Conservation (phyloP, 2,797 vertebrate species). For the Manis pentadactyla region DNA sequence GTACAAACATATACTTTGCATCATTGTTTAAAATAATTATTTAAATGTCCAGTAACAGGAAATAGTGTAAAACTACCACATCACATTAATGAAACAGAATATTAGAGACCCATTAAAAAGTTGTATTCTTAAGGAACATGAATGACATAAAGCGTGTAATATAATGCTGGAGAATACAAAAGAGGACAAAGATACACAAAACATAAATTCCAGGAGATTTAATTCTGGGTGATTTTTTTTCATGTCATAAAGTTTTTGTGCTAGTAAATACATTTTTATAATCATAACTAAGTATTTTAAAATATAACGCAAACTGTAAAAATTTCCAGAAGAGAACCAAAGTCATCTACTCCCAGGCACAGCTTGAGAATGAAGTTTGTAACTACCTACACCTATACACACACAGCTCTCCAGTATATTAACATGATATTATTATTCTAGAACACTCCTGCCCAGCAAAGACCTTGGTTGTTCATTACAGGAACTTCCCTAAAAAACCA, state of each 20-base stretch:
- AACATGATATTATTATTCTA: not conserved
- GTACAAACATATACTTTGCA: not conserved
- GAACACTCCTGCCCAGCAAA: not conserved
- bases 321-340: slow-evolving; percentile 10
- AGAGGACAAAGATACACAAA: not conserved
- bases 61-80: not conserved
- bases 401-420: not conserved
- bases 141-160: not conserved
- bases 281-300: not conserved
- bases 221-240: slow-evolving; percentile 11
- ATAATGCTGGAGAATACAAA: not conserved
- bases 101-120: not conserved
- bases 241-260: not conserved
- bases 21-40: not conserved
- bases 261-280: slow-evolving; percentile 28
- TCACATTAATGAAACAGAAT: not conserved
- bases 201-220: not conserved
- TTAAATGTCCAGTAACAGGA: not conserved
- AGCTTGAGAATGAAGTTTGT: not conserved
- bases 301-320: not conserved
- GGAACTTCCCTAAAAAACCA: not conserved
- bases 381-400: not conserved
- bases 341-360: not conserved
- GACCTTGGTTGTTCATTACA: not conserved
- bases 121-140: not conserved